These are phyloP conservation scores for Chrysochloris asiatica DNA, from an alignment of 2,113 vertebrate species.

Conservation along the genomic window DNA sequence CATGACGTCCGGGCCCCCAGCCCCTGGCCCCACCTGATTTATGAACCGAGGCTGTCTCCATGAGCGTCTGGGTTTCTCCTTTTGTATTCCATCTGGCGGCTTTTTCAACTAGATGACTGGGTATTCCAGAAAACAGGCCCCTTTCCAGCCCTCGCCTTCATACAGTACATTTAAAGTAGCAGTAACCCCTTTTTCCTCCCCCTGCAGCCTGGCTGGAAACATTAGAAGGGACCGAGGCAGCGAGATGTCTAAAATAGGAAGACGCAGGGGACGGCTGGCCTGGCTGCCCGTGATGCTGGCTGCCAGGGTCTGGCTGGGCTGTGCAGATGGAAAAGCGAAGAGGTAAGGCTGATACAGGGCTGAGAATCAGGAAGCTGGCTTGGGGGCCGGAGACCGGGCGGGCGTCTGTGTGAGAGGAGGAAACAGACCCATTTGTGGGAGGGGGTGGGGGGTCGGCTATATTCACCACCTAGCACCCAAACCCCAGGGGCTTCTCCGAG, in stretches of 20 bases:
- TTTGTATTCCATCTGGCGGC: slow-evolving; percentile 87
- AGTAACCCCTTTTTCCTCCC: slow-evolving; percentile 85
- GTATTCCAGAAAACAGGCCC: slow-evolving; percentile 86
- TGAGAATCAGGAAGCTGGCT: slow-evolving; percentile 66
- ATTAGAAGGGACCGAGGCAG: slow-evolving; percentile 78
- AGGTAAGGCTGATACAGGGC: slow-evolving; percentile 55
- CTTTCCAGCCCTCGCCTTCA: slow-evolving; percentile 84
- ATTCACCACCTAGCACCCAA: slow-evolving; percentile 35
- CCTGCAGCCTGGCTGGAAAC: slow-evolving; percentile 78
- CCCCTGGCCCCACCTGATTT: slow-evolving; percentile 86
- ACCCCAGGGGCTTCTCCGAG: slow-evolving; percentile 73
- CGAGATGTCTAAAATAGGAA: slow-evolving; percentile 82
- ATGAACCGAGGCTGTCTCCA: slow-evolving; percentile 86
- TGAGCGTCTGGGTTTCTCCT: slow-evolving; percentile 85
- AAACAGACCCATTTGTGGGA: neutral
- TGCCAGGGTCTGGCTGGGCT: slow-evolving; percentile 63
- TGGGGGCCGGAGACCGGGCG: neutral
- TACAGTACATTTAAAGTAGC: slow-evolving; percentile 89
- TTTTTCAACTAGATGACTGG: slow-evolving; percentile 86
- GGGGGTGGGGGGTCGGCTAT: neutral
- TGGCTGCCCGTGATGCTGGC: slow-evolving; percentile 70
- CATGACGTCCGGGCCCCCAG: slow-evolving; percentile 86
- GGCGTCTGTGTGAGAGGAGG: neutral
- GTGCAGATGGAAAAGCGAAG: slow-evolving; percentile 53
- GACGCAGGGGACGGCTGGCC: slow-evolving; percentile 68